Conservation (phyloP, 1,140 invertebrate species). For the Asbolus verrucosus region DNA sequence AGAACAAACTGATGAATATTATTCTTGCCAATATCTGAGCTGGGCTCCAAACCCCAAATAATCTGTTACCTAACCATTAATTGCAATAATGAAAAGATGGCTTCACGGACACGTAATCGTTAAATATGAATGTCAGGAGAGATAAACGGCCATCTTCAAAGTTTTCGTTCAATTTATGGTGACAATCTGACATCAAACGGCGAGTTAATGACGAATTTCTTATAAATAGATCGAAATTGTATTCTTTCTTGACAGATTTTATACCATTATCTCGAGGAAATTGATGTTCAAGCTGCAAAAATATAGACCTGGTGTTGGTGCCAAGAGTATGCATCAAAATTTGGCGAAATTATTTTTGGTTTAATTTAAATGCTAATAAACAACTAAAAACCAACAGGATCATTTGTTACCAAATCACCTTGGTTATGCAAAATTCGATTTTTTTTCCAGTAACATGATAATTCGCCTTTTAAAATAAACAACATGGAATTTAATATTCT, state of each 20-base stretch:
- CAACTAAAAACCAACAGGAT: no score
- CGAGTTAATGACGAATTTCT: conserved; percentile 19
- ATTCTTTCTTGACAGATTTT: conserved; percentile 13
- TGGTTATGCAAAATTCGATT: no score
- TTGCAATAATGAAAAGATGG: conserved; percentile 43
- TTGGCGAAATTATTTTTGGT: not conserved
- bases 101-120: conserved; percentile 15
- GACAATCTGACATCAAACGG: conserved; percentile 26
- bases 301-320: not conserved
- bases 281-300: no score
- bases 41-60: conserved; percentile 52
- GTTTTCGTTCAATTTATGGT: conserved; percentile 34
- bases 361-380: no score
- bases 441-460: no score
- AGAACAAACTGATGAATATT: conserved; percentile 33
- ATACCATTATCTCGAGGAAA: no score
- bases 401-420: no score
- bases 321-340: not conserved
- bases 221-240: conserved; percentile 39
- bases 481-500: conserved; percentile 53
- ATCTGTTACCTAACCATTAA: conserved; percentile 54
- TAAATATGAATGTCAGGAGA: not conserved
- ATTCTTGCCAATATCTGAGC: conserved; percentile 48
- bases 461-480: conserved; percentile 19
- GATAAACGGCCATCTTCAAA: conserved; percentile 40